Base-by-base conservation (phyloP, 2,113 vertebrate genomes). In the Cephalopholis sonnerati region DNA sequence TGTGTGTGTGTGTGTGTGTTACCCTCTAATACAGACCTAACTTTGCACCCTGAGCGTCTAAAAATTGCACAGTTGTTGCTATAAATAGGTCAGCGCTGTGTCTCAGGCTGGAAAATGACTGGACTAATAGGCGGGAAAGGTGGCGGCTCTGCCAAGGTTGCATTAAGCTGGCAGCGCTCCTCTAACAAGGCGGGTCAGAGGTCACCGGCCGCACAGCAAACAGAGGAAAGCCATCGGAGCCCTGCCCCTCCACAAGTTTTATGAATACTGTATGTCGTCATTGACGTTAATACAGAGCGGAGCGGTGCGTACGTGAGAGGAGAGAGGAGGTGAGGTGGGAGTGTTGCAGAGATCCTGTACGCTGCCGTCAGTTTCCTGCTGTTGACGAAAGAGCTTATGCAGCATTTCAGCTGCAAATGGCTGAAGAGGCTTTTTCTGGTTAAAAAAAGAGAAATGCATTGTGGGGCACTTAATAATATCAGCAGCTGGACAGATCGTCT, bases 121-220 rank as follows among this genome's bases (percentile, higher is more conserved):
- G 96, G 96, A 95, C 86, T 75, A 96, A 93, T 93, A 96, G 96
- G 44, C 94, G 93, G 0, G 96, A 97, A 72, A 96, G 96, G 66
- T 92, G 96, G 16, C 89, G 92, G 36, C 96, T 95, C 59, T 96
- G 96, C 91, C 97, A 97, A 70, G 95, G 97, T 76, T 97, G 96
- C 93, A 97, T 96, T 92, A 97, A 96, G 78, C 89, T 97, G 84
- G 96, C 96, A 62, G 96, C 96, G 75, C 94, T 96, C 53, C 72
- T 55, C 29, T 81, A 97, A 97, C 51, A 50, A 96, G 96, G n/a
- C 18, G 36, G 73, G 96, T 96, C 51, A 97, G 95, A 89, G 91
- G 80, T 69, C 94, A 94, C 46, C 92, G 94, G 69, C 90, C 95
- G 54, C 96, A 95, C 64, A 81, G 96, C 74, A 94, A 95, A 85